Evolutionary conservation across 2,113 vertebrate genomes (phyloP), one percentile per base, ranked within the genome.

Genomic region (Brachirus orientalis): DNA sequence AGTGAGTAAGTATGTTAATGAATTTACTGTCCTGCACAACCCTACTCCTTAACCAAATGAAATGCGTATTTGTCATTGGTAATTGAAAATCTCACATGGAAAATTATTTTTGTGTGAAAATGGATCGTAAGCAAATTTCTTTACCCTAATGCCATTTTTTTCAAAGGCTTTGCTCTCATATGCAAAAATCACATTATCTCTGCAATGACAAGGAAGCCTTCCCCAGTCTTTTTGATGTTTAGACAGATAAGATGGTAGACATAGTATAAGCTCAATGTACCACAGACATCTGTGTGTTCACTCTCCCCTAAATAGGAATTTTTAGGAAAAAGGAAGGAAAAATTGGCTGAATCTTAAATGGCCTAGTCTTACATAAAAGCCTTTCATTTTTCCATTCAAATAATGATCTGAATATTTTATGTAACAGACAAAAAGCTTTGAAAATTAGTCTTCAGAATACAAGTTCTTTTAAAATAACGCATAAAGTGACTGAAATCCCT

Each of bases 241-340:
- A 9, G 6, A 33, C 45, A 20, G 47, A 48, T 64, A 33, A 44
- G 55, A 43, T 35, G 16, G 28, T 28, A 51, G 18, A 53, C 3
- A 36, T 4, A n/a, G n/a, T n/a, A n/a, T n/a, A n/a, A n/a, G n/a
- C n/a, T n/a, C n/a, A n/a, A n/a, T n/a, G n/a, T n/a, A 20, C 7
- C 18, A 43, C 16, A 56, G 50, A 52, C 19, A 45, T 69, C 14
- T 72, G 36, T 50, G 13, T 47, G 41, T 17, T 55, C n/a, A 17
- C 16, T 43, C 14, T 40, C 37, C 12, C 10, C 19, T 48, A 2
- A 43, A 18, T 18, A n/a, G 10, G n/a, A 43, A 11, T 36, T 9
- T 40, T 48, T 41, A 10, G 13, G 11, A 8, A 48, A 48, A n/a
- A n/a, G n/a, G n/a, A n/a, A n/a, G n/a, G n/a, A n/a, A 47, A 48